Conservation (phyloP, 2,797 vertebrate genomes). For the Pangasius krempfi region DNA sequence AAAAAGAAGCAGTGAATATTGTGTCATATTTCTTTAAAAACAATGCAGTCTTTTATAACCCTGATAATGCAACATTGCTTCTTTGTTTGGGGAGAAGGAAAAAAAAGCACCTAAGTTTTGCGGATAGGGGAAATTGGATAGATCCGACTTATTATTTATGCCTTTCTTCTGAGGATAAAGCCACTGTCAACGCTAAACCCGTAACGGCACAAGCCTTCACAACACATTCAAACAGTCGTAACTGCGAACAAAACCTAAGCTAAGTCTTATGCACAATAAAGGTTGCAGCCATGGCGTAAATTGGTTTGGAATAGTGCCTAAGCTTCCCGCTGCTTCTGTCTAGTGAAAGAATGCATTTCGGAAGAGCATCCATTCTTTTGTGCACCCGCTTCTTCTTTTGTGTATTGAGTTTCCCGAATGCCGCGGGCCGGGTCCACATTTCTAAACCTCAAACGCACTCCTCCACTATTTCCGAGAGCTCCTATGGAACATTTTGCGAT, state of each 20-base stretch:
- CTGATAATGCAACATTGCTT: not conserved
- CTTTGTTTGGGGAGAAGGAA: not conserved
- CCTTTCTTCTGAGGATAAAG: slow-evolving; percentile 33
- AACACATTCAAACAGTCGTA: slow-evolving; percentile 22
- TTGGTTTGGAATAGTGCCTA: slow-evolving; percentile 34
- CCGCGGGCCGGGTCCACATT: not conserved
- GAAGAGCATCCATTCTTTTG: slow-evolving; percentile 1
- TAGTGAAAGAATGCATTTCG: slow-evolving; percentile 22
- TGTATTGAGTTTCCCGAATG: not conserved
- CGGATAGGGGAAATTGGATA: slow-evolving; percentile 9
- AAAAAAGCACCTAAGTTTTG: not conserved
- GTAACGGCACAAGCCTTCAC: not conserved
- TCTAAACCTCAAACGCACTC: not conserved
- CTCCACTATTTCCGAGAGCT: not conserved
- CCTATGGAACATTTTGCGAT: not conserved
- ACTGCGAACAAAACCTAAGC: slow-evolving; percentile 26
- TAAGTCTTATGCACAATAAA: slow-evolving; percentile 24
- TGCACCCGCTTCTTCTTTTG: not conserved
- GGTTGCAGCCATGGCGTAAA: slow-evolving; percentile 32
- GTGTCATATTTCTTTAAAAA: slow-evolving; percentile 15
- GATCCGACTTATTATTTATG: slow-evolving; percentile 31
- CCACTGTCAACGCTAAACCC: slow-evolving; percentile 32
- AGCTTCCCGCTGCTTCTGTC: slow-evolving; percentile 29
- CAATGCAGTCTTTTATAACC: slow-evolving; percentile 20
- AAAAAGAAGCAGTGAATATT: not conserved